These are phyloP conservation scores for Epizoanthus stellaris DNA, from an alignment of 92 coral and sea anemone species.

Conservation along the genomic window DNA sequence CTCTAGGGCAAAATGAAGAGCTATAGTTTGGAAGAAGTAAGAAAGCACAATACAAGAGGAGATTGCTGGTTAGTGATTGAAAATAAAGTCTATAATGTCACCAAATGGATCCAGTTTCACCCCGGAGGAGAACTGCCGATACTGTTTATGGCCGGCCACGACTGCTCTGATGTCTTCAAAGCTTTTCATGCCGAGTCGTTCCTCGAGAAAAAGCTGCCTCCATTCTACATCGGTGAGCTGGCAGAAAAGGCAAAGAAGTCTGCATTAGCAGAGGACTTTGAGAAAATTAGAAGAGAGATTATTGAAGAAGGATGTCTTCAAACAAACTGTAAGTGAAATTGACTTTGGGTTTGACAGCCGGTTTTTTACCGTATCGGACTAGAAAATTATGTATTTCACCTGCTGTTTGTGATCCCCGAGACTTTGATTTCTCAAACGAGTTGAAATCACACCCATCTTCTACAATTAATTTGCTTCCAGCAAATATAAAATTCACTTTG, in stretches of 20 bases:
- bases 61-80: constrained; percentile 95
- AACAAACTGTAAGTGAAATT: constrained; percentile 90
- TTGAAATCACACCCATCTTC: constrained; percentile 10
- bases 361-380: neutral
- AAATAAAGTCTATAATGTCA: constrained; percentile 85
- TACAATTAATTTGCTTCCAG: neutral
- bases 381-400: constrained; percentile 12
- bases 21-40: constrained; percentile 83
- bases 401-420: constrained; percentile 18
- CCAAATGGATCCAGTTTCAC: constrained; percentile 90
- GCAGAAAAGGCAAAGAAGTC: constrained; percentile 59
- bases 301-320: constrained; percentile 80
- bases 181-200: constrained; percentile 95
- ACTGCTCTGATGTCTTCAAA: constrained; percentile 93
- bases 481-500: neutral
- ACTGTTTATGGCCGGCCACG: constrained; percentile 95
- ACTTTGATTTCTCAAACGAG: constrained; percentile 34
- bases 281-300: constrained; percentile 80
- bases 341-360: constrained; percentile 13
- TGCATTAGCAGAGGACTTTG: constrained; percentile 76
- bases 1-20: constrained; percentile 44
- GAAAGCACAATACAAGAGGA: constrained; percentile 73
- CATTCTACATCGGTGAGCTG: constrained; percentile 86
- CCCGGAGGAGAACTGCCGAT: constrained; percentile 97
- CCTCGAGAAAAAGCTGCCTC: constrained; percentile 80